Evolutionary conservation across 2,113 vertebrate genomes (phyloP).

Genomic region (Hyperoodon ampullatus): DNA sequence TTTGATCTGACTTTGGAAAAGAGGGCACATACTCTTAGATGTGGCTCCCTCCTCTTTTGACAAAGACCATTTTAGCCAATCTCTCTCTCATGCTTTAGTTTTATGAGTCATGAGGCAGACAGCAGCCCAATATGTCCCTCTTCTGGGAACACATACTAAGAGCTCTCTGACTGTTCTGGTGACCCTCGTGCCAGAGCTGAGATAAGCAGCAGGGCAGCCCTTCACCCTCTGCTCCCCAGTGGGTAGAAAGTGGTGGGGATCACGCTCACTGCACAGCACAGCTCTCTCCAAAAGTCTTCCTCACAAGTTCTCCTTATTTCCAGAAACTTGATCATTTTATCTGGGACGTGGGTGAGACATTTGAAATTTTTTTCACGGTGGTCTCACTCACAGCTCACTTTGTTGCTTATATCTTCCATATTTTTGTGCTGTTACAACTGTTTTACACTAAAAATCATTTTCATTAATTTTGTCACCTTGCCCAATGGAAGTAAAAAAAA

Average conservation of each 20-base stretch:
- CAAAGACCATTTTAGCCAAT: background rate
- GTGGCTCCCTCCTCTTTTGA: background rate
- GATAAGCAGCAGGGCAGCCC: background rate
- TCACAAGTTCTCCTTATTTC: background rate
- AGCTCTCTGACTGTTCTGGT: background rate
- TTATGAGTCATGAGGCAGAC: background rate
- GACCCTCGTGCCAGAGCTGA: background rate
- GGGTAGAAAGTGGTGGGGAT: background rate
- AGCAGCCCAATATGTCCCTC: background rate
- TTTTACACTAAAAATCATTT: background rate
- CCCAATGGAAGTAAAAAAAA: background rate
- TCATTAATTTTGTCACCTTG: conserved; percentile 15
- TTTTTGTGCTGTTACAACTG: background rate
- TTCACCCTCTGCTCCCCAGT: background rate
- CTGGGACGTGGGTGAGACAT: background rate
- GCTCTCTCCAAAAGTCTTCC: background rate
- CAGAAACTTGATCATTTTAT: background rate
- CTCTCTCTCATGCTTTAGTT: background rate
- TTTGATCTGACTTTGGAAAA: background rate
- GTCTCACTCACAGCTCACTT: background rate
- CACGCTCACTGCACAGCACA: background rate
- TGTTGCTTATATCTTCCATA: background rate
- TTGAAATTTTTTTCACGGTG: background rate
- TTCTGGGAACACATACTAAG: background rate
- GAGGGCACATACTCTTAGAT: background rate